Base-by-base conservation (phyloP, 2,888 invertebrate genomes). In the Hypercompe scribonia region DNA sequence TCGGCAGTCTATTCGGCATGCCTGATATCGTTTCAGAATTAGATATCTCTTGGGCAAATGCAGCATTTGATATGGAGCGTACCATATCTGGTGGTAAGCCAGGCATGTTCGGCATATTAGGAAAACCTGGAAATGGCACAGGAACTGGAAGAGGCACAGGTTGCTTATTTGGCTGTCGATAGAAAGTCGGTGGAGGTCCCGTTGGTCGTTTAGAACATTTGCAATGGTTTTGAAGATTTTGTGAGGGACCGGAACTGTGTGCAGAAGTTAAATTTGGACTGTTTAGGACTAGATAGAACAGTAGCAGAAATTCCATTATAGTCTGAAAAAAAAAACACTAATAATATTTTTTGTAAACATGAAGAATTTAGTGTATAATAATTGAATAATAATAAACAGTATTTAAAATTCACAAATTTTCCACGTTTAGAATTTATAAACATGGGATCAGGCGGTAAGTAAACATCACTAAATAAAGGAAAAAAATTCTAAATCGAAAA, bases 201-300 rank as follows among this genome's bases (percentile, higher is more conserved):
- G 36, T 33, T 5, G 86, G 84, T 63, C 46, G n/a, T 84, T 80
- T n/a, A 80, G 79, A 65, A 86, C 13, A 88, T 24, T 93, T 90
- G 74, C 95, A 95, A 79, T 95, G 95, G 94, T 95, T 92, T 0
- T 95, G 95, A 31, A 95, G 84, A 63, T 85, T 89, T 84, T 94
- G 94, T 28, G 94, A 94, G 36, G 94, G 91, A 80, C 31, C 15
- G 18, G 15, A 80, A 94, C 61, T 91, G 87, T 46, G 93, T 86
- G 63, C 46, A 90, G 65, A 21, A 89, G 42, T 54, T 85, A 61
- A 31, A 31, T 31, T 61, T 31, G 8, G 4, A 61, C 31, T 61
- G 31, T 18, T 31, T 31, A 28, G 7, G 18, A 61, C 4, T 31
- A 61, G 31, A 61, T 31, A 61, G 18, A 61, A 8, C 61, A 61